A percentile compares a stretch with the other conserved stretches of the same genome.
Evolutionary conservation across 2,888 invertebrate species (phyloP).

Genomic region (Dendrolimus houi): DNA sequence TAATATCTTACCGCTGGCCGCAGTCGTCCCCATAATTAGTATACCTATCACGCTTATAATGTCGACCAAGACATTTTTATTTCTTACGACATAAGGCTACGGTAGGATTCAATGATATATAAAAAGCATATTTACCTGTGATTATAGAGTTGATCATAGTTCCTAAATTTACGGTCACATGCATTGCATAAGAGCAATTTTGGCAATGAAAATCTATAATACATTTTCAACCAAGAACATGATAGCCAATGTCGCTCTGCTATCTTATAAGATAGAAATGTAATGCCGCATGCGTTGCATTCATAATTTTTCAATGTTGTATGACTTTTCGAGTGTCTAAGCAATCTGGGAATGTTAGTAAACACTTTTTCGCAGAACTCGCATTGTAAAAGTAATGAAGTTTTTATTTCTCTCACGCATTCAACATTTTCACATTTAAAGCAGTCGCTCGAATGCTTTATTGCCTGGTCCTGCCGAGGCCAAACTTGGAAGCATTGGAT

Average conservation of each 20-base stretch:
- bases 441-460: conserved; percentile 50
- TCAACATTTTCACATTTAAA: conserved; percentile 40
- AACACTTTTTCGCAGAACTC: conserved; percentile 69
- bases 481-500: conserved; percentile 68
- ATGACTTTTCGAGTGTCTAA: conserved; percentile 68
- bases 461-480: conserved; percentile 53
- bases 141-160: conserved; percentile 64
- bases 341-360: conserved; percentile 58
- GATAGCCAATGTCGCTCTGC: conserved; percentile 60
- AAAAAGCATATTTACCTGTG: conserved; percentile 43
- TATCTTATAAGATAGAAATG: conserved; percentile 50
- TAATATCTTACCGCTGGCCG: too few species aligned
- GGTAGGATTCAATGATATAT: too few species aligned
- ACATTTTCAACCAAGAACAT: conserved; percentile 55
- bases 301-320: conserved; percentile 80
- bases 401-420: conserved; percentile 56
- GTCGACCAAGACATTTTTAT: too few species aligned
- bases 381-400: conserved; percentile 60
- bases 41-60: background rate
- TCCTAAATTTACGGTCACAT: conserved; percentile 66
- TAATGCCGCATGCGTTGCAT: conserved; percentile 70
- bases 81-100: too few species aligned
- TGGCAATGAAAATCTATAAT: conserved; percentile 55
- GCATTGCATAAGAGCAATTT: conserved; percentile 62
- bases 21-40: too few species aligned